phyloP scores from a whole-genome alignment of 2,797 vertebrate species.

The Passerculus sandwichensis region DNA sequence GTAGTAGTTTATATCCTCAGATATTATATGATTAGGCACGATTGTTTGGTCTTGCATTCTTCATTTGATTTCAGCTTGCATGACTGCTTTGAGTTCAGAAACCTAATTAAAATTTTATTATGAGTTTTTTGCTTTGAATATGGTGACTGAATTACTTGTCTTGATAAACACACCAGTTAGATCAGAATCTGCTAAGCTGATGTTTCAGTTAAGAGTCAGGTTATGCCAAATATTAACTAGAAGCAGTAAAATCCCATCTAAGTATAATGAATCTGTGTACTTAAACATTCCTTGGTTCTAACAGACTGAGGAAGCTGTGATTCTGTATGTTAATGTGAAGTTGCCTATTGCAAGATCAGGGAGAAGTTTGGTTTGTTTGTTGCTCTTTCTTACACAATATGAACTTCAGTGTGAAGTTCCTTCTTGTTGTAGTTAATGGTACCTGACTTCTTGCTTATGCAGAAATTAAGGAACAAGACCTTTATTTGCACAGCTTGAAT shows the following conservation, averaged over 20 bases:
- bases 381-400: background rate
- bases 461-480: background rate
- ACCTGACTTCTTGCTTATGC: background rate
- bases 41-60: background rate
- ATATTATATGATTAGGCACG: background rate
- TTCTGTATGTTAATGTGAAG: background rate
- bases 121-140: background rate
- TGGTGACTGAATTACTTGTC: background rate
- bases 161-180: background rate
- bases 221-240: conserved; percentile 36
- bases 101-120: background rate
- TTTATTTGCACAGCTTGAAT: background rate
- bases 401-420: background rate
- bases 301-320: background rate
- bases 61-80: background rate
- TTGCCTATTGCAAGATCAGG: background rate
- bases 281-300: background rate
- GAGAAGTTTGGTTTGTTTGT: background rate
- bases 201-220: background rate
- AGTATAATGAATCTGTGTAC: background rate
- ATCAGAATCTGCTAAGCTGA: background rate
- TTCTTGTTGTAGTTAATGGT: background rate
- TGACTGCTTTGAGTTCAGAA: background rate
- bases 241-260: conserved; percentile 1
- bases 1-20: background rate